Base-by-base conservation (phyloP, 2,113 vertebrate genomes). In the Ciconia boyciana region DNA sequence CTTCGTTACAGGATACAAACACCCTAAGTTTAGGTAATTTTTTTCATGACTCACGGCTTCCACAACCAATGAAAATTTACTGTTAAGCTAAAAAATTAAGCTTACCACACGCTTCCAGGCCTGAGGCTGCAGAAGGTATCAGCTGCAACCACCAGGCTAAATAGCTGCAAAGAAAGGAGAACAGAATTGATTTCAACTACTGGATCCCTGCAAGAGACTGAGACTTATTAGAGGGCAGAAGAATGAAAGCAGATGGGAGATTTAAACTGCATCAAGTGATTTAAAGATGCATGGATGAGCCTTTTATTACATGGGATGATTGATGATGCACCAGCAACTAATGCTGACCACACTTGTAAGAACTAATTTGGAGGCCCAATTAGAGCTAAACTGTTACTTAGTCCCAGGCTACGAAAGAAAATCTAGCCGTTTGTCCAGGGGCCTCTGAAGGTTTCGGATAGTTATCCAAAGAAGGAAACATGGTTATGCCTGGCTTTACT, bases 201-300 rank as follows among this genome's bases (percentile, higher is more conserved):
- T 82, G 77, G 87, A 87, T 89, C 88, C 95, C 93, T 90, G 81
- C 93, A 93, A 94, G 93, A 93, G 51, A 57, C 57, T 32, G 16
- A n/a, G 75, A 29, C 85, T 93, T 97, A 58, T 87, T 96, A 69
- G 89, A 91, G 58, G 84, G 76, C 57, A 88, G 86, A 95, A 97
- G 83, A 97, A 97, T 93, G 57, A 96, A 97, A 96, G 79, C 96
- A 97, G 84, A 97, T 94, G 89, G 86, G 85, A 96, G 68, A 75
- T 32, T 96, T 97, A 96, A 97, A 94, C 68, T 96, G 62, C 6
- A 31, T 87, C 80, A 96, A 97, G 96, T 85, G 81, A 92, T 97
- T 91, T 80, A 96, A 93, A 85, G 62, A 95, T 95, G 91, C 70
- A 89, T 84, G 83, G 90, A 94, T 96, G 83, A 85, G 41, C n/a